Conservation (phyloP, 2,888 invertebrate species). For the Nasonia oneida region DNA sequence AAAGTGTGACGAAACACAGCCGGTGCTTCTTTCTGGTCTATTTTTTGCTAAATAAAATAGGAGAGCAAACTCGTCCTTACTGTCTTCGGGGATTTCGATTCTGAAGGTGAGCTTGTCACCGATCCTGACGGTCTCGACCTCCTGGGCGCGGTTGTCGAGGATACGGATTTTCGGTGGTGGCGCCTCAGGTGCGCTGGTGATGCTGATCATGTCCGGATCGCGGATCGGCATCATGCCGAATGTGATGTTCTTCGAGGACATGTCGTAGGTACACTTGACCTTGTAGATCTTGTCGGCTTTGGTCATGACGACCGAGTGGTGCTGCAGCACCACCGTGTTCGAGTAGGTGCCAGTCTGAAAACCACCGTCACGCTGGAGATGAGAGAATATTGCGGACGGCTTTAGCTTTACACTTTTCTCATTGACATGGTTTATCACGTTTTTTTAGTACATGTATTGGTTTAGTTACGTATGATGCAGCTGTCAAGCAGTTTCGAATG, state of each 20-base stretch:
- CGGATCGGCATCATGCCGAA: slow-evolving; percentile 99
- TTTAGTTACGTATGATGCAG: slow-evolving; percentile 13
- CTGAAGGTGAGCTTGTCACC: slow-evolving; percentile 97
- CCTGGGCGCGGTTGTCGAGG: slow-evolving; percentile 90
- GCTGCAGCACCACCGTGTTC: slow-evolving; percentile 95
- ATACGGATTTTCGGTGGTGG: slow-evolving; percentile 96
- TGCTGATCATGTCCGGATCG: slow-evolving; percentile 97
- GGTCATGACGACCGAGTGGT: slow-evolving; percentile 97
- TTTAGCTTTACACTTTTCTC: slow-evolving; percentile 27
- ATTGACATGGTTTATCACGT: not conserved
- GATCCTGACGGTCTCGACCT: slow-evolving; percentile 96
- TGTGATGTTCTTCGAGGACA: slow-evolving; percentile 97
- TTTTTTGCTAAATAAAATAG: too few relatives aligned
- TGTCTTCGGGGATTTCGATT: slow-evolving; percentile 97
- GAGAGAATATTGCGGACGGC: slow-evolving; percentile 63
- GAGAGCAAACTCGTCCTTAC: slow-evolving; percentile 81
- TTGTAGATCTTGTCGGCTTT: slow-evolving; percentile 98
- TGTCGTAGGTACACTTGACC: slow-evolving; percentile 97
- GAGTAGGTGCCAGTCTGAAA: slow-evolving; percentile 94
- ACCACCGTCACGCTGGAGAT: slow-evolving; percentile 72
- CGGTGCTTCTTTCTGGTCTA: too few relatives aligned
- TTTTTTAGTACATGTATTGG: not conserved
- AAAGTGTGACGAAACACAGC: not conserved
- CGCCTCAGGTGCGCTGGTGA: slow-evolving; percentile 96
- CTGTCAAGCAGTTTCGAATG: slow-evolving; percentile 1